A percentile compares a stretch with the other conserved stretches of the same genome.
Conservation (phyloP, 2,888 invertebrate species). For the Meteorus cinctellus region DNA sequence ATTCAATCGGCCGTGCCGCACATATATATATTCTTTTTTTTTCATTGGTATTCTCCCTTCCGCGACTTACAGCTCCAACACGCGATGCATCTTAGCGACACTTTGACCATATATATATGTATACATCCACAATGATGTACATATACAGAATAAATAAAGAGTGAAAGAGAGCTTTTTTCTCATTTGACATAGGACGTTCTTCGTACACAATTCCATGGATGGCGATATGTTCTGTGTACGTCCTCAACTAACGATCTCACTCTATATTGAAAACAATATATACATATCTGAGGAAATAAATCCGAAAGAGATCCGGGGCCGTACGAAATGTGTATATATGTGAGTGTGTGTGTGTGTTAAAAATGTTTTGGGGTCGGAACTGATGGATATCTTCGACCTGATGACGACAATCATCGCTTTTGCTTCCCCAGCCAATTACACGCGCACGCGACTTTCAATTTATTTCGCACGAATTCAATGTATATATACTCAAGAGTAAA, state of each 20-base stretch:
- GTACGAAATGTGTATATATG: constrained; percentile 9
- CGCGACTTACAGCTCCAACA: constrained; percentile 53
- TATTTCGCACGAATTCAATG: constrained; percentile 37
- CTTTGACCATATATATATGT: constrained; percentile 46
- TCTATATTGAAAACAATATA: constrained; percentile 5
- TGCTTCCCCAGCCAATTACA: constrained; percentile 41
- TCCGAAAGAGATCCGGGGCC: constrained; percentile 24
- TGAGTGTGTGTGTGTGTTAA: neutral
- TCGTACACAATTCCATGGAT: neutral
- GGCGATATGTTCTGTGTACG: constrained; percentile 20
- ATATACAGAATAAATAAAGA: constrained; percentile 28
- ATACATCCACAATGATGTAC: constrained; percentile 32
- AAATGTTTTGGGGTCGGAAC: constrained; percentile 15
- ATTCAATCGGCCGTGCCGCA: constrained; percentile 61
- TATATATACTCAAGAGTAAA: neutral
- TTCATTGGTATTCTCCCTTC: constrained; percentile 50
- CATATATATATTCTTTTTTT: constrained; percentile 47
- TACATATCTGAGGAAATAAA: constrained; percentile 21
- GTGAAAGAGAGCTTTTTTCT: constrained; percentile 18
- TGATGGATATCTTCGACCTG: constrained; percentile 65
- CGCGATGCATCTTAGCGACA: constrained; percentile 69
- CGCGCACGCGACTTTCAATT: constrained; percentile 37
- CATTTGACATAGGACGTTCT: constrained; percentile 19
- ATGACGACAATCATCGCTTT: constrained; percentile 67
- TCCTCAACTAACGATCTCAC: constrained; percentile 37